These are phyloP conservation scores for Drosophila kanekoi DNA, from an alignment of 2,888 invertebrate genomes.

Conservation along the genomic window DNA sequence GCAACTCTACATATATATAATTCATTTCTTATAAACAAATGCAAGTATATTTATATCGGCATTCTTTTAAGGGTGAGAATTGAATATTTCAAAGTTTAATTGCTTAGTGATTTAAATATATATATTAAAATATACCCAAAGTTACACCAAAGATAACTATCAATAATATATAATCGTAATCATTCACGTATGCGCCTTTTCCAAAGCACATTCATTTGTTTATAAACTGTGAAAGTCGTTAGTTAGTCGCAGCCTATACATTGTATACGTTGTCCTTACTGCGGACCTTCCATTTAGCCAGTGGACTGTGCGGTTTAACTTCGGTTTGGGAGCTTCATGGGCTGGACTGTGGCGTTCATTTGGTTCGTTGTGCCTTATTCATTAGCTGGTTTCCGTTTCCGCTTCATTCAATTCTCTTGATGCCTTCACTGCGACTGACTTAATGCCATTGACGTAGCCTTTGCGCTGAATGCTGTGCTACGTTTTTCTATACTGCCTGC, in stretches of 20 bases:
- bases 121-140: not conserved
- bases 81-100: too few relatives aligned
- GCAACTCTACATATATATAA: not conserved
- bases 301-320: slow-evolving; percentile 50
- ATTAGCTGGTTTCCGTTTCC: slow-evolving; percentile 80
- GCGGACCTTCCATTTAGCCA: slow-evolving; percentile 29
- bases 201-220: slow-evolving; percentile 37
- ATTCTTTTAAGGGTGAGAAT: too few relatives aligned
- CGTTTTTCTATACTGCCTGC: slow-evolving; percentile 26
- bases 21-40: too few relatives aligned
- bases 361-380: slow-evolving; percentile 74
- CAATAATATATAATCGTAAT: slow-evolving; percentile 18
- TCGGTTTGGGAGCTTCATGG: slow-evolving; percentile 18
- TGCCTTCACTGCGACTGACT: slow-evolving; percentile 65
- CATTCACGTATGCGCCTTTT: slow-evolving; percentile 6
- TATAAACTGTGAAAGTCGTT: slow-evolving; percentile 60
- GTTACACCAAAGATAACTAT: slow-evolving; percentile 10
- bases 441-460: slow-evolving; percentile 68
- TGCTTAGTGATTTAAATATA: not conserved
- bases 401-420: slow-evolving; percentile 74
- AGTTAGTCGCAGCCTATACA: slow-evolving; percentile 26
- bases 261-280: slow-evolving; percentile 2
- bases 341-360: slow-evolving; percentile 61
- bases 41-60: too few relatives aligned
- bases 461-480: slow-evolving; percentile 48